Evolutionary conservation across 2,797 vertebrate species (phyloP), one percentile per base, ranked within the genome.

Genomic region (Leptatherina wallacei): DNA sequence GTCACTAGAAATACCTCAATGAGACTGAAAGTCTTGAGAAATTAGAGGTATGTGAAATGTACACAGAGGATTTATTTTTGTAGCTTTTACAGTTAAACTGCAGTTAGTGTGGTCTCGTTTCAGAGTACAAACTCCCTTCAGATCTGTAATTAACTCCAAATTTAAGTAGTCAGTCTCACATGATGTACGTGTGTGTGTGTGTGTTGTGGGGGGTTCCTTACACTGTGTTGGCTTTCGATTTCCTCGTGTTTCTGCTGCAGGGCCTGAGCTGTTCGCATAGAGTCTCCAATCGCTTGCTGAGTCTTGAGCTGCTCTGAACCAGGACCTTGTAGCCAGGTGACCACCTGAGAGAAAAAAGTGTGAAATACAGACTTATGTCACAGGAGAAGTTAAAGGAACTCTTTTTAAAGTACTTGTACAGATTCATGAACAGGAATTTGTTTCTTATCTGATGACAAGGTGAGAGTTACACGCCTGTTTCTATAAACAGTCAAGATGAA

Each of bases 191-290:
- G 56, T 33, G 33, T 27, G 44, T 68, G 61, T 63, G 64, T 55
- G 86, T 27, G 44, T 68, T 27, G 44, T 68, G 61, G 61, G 64
- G 54, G 86, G 55, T 75, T 71, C 35, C 4, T 97, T 94, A 99
- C 98, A 89, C 98, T 99, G 92, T 99, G 97, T 77, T 99, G 98
- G 84, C 97, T 99, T 92, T 99, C 98, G 0, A 99, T 98, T 87
- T 99, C 98, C 88, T 99, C 98, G 0, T 99, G 98, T 82, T 98
- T 99, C 92, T 99, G 97, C 70, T 99, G 98, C 69, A 99, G 95
- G 36, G 96, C 96, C 92, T 99, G 98, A 30, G 98, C 98, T 3
- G 98, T 95, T 83, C 98, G 93, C 64, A 97, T 97, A 2, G 98
- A 99, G 90, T 99, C 97, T 54, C 98, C 98, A 11, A 99, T 99